phyloP scores from a whole-genome alignment of 2,888 invertebrate genomes.

The Cinara cedri region DNA sequence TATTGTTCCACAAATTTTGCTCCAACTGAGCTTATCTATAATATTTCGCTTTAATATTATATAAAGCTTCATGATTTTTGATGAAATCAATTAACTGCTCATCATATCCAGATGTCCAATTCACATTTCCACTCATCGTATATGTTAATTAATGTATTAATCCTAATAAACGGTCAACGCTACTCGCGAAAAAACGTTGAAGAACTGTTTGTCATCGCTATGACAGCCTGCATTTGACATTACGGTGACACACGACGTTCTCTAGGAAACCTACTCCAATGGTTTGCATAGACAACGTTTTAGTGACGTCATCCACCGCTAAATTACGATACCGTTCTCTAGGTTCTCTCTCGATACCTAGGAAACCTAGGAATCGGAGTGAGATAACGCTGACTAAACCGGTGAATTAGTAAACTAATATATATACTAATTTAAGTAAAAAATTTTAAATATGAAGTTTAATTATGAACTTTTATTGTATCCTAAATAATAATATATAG shows the following conservation, averaged over 20 bases:
- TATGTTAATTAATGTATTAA: no score
- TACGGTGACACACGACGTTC: slow-evolving; percentile 27
- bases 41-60: slow-evolving; percentile 23
- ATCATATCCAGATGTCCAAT: slow-evolving; percentile 24
- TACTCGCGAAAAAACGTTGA: slow-evolving; percentile 36
- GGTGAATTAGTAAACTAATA: no score
- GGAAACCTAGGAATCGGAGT: no score
- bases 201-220: slow-evolving; percentile 21
- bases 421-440: no score
- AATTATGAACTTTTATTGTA: no score
- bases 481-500: no score
- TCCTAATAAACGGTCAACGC: slow-evolving; percentile 30
- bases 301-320: slow-evolving; percentile 10
- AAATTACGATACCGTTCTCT: slow-evolving; percentile 28
- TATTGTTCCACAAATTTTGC: slow-evolving; percentile 36
- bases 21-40: slow-evolving; percentile 41
- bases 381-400: no score
- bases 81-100: slow-evolving; percentile 34
- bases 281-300: slow-evolving; percentile 25
- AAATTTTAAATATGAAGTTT: no score
- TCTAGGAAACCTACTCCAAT: slow-evolving; percentile 37
- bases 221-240: slow-evolving; percentile 18
- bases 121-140: slow-evolving; percentile 27
- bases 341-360: slow-evolving; percentile 28
- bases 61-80: slow-evolving; percentile 34